Evolutionary conservation across 2,888 invertebrate species (phyloP).

Genomic region (Orchestes rusci): DNA sequence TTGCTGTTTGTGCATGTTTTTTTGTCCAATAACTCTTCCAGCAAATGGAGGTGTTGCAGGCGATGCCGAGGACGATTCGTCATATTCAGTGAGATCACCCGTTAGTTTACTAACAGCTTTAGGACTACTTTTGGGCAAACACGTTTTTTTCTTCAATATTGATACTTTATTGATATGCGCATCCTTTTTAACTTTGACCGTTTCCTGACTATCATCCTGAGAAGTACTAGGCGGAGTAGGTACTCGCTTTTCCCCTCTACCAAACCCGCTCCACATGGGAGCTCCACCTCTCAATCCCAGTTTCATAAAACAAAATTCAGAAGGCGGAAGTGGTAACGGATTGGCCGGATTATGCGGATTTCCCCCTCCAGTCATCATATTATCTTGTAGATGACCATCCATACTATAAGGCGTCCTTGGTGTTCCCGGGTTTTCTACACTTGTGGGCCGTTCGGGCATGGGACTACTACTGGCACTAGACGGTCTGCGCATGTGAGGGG

Average conservation of each 20-base stretch:
- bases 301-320: slow-evolving; percentile 53
- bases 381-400: slow-evolving; percentile 27
- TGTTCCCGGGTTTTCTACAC: slow-evolving; percentile 52
- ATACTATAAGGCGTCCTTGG: slow-evolving; percentile 44
- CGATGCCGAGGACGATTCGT: slow-evolving; percentile 51
- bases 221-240: slow-evolving; percentile 35
- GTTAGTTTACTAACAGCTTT: slow-evolving; percentile 39
- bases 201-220: slow-evolving; percentile 9
- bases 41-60: slow-evolving; percentile 47
- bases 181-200: slow-evolving; percentile 43
- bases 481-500: slow-evolving; percentile 51
- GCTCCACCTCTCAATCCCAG: slow-evolving; percentile 59
- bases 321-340: slow-evolving; percentile 51
- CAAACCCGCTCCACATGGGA: slow-evolving; percentile 53
- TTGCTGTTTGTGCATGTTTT: slow-evolving; percentile 33
- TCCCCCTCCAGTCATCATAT: slow-evolving; percentile 33
- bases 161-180: slow-evolving; percentile 50
- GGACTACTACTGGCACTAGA: slow-evolving; percentile 49
- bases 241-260: slow-evolving; percentile 42
- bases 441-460: slow-evolving; percentile 53
- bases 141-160: slow-evolving; percentile 51
- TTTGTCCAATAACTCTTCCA: slow-evolving; percentile 26
- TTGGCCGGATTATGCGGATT: slow-evolving; percentile 51
- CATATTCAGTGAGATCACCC: slow-evolving; percentile 54
- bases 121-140: slow-evolving; percentile 37